Conservation (phyloP, 2,888 invertebrate genomes). For the Molorchus minor region DNA sequence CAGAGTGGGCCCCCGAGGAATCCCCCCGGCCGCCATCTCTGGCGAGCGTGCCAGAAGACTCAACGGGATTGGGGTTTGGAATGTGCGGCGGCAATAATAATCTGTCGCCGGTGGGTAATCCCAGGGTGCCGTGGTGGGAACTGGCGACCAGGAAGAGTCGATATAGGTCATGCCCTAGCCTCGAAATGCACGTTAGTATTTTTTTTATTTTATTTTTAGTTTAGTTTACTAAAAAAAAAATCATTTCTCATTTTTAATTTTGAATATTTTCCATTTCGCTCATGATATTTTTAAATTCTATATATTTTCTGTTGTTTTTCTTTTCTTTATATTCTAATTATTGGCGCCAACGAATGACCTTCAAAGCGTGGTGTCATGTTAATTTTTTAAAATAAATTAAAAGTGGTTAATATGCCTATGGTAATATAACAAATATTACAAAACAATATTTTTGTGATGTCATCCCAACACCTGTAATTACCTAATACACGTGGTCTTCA, state of each 20-base stretch:
- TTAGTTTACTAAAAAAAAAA: neutral
- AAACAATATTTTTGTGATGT: too few relatives aligned
- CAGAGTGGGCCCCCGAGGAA: conserved; percentile 56
- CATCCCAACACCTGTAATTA: too few relatives aligned
- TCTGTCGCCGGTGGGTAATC: conserved; percentile 61
- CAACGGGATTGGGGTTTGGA: conserved; percentile 19
- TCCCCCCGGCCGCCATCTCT: conserved; percentile 60
- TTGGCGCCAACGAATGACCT: too few relatives aligned
- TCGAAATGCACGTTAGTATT: conserved; percentile 63
- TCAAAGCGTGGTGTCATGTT: too few relatives aligned
- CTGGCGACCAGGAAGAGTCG: conserved; percentile 80
- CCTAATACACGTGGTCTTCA: too few relatives aligned
- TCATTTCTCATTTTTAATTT: too few relatives aligned
- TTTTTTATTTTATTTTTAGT: conserved; percentile 10
- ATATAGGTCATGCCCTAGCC: conserved; percentile 83
- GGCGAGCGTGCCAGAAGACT: conserved; percentile 65
- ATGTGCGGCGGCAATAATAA: conserved; percentile 18
- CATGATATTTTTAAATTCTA: too few relatives aligned
- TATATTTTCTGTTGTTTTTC: too few relatives aligned
- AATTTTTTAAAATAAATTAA: too few relatives aligned
- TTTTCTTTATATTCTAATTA: too few relatives aligned
- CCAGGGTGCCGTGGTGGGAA: conserved; percentile 89
- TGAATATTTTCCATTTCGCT: neutral
- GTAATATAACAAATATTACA: too few relatives aligned
- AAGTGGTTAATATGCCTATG: too few relatives aligned